These are phyloP conservation scores for Taxidea taxus DNA, from an alignment of 2,113 vertebrate genomes.

Conservation along the genomic window DNA sequence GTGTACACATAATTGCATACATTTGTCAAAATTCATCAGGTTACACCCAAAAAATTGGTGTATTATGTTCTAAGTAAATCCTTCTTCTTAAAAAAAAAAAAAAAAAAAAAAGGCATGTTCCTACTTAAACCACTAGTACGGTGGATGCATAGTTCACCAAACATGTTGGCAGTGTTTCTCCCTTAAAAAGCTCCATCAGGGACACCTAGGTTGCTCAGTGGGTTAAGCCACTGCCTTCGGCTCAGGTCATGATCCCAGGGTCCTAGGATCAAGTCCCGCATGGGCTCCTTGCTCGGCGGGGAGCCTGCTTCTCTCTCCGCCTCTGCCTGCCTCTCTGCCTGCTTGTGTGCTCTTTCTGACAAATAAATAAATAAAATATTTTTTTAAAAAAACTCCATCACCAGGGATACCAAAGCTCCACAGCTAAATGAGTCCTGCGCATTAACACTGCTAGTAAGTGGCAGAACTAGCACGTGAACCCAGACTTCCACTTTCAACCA, in stretches of 20 bases:
- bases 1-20: background rate
- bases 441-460: background rate
- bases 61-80: background rate
- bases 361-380: too few species aligned
- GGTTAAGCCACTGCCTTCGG: too few species aligned
- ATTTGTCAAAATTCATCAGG: constrained; percentile 11
- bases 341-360: too few species aligned
- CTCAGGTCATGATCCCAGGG: too few species aligned
- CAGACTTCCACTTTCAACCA: background rate
- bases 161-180: background rate
- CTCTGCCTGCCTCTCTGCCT: too few species aligned
- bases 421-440: background rate
- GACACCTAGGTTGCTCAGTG: too few species aligned
- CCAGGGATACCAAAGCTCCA: background rate
- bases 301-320: too few species aligned
- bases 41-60: background rate
- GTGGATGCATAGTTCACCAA: background rate
- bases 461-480: background rate
- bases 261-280: too few species aligned
- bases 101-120: background rate
- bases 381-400: background rate
- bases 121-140: background rate
- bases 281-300: too few species aligned
- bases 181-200: background rate
- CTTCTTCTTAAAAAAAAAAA: background rate